Evolutionary conservation across 1,140 invertebrate genomes (phyloP).

Genomic region (Drosophila erecta): DNA sequence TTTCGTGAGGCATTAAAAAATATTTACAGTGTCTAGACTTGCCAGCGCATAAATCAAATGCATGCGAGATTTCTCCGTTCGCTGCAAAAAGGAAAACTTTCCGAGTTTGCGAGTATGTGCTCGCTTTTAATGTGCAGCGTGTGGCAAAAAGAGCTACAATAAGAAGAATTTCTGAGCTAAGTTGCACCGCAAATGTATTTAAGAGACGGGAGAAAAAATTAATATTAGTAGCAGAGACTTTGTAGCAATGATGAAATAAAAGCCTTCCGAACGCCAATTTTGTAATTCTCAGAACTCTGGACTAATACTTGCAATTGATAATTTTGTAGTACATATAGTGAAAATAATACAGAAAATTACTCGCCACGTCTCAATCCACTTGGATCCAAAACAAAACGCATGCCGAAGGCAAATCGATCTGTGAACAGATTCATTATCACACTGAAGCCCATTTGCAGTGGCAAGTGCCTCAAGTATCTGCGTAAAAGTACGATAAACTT

Average conservation of each 20-base stretch:
- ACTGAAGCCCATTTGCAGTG: slow-evolving; percentile 72
- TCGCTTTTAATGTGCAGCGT: slow-evolving; percentile 40
- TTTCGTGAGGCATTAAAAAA: slow-evolving; percentile 72
- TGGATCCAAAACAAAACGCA: slow-evolving; percentile 75
- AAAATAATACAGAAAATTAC: slow-evolving; percentile 34
- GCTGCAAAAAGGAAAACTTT: slow-evolving; percentile 23
- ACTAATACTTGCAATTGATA: slow-evolving; percentile 27
- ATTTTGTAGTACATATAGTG: slow-evolving; percentile 58
- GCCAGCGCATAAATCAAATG: slow-evolving; percentile 74
- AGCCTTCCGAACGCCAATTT: slow-evolving; percentile 23
- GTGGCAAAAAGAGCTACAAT: slow-evolving; percentile 14
- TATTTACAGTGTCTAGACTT: slow-evolving; percentile 83
- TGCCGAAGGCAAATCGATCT: slow-evolving; percentile 75
- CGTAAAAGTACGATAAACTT: neutral
- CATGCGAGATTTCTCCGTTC: slow-evolving; percentile 42
- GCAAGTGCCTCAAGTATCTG: slow-evolving; percentile 62
- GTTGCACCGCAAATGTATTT: slow-evolving; percentile 39
- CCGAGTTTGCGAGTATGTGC: slow-evolving; percentile 5
- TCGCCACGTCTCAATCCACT: slow-evolving; percentile 64
- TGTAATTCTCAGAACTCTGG: slow-evolving; percentile 32
- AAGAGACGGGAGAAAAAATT: slow-evolving; percentile 23
- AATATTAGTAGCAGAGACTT: slow-evolving; percentile 14
- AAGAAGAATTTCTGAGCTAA: slow-evolving; percentile 38
- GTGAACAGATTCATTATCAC: slow-evolving; percentile 71
- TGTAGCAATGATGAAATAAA: slow-evolving; percentile 12